phyloP scores from a whole-genome alignment of 1,140 invertebrate species.

The Diabrotica undecimpunctata region DNA sequence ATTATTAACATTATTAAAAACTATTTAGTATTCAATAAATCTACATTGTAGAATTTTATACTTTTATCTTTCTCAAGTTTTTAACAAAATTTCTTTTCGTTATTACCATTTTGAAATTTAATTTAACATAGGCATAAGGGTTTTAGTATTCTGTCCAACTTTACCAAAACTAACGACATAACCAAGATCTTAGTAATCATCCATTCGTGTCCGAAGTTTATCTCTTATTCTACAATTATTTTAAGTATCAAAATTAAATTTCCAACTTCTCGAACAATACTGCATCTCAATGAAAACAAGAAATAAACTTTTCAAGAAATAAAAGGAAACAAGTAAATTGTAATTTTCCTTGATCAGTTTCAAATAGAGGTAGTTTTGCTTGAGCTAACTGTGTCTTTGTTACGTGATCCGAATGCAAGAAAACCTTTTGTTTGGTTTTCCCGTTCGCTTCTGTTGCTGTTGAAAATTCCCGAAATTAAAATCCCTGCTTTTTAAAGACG shows the following conservation, averaged over 20 bases:
- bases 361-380: neutral
- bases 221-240: neutral
- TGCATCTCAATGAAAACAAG: neutral
- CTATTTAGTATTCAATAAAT: too few species aligned
- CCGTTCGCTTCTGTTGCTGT: neutral
- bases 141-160: too few species aligned
- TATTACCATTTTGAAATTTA: too few species aligned
- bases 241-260: slow-evolving; percentile 1
- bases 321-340: slow-evolving; percentile 3
- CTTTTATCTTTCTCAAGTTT: too few species aligned
- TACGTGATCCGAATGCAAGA: neutral
- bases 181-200: neutral
- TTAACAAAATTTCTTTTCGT: too few species aligned
- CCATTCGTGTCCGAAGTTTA: neutral
- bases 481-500: neutral
- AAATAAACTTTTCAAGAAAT: neutral
- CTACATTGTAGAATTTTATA: too few species aligned
- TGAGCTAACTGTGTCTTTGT: neutral
- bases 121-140: too few species aligned
- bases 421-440: neutral
- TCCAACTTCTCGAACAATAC: neutral
- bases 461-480: neutral
- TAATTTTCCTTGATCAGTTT: slow-evolving; percentile 2
- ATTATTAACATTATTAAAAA: too few species aligned
- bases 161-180: too few species aligned